Evolutionary conservation across 2,888 invertebrate genomes (phyloP), one percentile per base, ranked within the genome.

Genomic region (Oxytorus armatus): DNA sequence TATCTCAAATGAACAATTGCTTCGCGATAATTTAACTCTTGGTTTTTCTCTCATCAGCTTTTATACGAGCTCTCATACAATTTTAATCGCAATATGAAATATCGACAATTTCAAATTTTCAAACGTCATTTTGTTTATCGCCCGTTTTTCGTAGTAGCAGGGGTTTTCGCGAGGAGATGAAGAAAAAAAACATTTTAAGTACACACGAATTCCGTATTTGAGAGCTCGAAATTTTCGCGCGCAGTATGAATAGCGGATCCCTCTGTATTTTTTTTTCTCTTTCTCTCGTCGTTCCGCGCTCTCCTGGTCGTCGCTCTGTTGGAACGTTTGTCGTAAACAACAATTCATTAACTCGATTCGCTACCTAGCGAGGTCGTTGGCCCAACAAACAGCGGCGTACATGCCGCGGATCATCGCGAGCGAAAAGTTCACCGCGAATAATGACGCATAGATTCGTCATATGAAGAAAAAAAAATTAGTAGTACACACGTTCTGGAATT

Each of bases 241-340:
- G 53, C 44, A 57, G 21, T 53, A 14, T 53, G 76, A 82, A 83
- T 89, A 89, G 86, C 87, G 86, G 87, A 86, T 59, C 75, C 53
- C 59, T 33, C 36, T 42, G 18, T 79, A 61, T 81, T 83, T 83
- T 39, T 72, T 53, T 57, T 39, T 55, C 49, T 57, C 10, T 77
- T 47, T 59, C 49, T 72, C 63, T 51, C 14, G 36, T 33, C 59
- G 16, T 51, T 55, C 51, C 14, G 36, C 72, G n/a, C 11, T 5
- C 68, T 39, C 42, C 25, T 74, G 66, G 73, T 82, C 76, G 63
- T 81, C 63, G 79, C 76, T 70, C 61, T 74, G 61, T 69, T 21
- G 75, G 79, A 82, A 84, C 82, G 77, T 81, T 85, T 74, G 75
- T 81, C 76, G 81, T 78, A 80, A 81, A 83, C 73, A 81, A 85